Evolutionary conservation across 2,888 invertebrate species (phyloP).

Genomic region (Apotomis capreana): DNA sequence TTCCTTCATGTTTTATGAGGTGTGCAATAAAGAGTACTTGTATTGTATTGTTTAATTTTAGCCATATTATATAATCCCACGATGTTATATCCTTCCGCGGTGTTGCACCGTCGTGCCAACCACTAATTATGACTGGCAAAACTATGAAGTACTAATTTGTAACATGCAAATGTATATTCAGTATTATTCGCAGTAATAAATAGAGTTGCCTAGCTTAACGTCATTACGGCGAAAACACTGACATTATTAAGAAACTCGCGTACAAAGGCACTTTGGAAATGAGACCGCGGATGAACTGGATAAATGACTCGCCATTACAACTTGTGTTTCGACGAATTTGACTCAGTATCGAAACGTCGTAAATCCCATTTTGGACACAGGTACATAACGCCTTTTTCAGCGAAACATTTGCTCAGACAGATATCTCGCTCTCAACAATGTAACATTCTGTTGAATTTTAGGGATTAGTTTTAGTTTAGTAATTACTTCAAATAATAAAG

Average conservation of each 20-base stretch:
- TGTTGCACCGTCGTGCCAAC: too few relatives aligned
- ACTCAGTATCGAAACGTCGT: background rate
- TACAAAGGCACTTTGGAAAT: conserved; percentile 31
- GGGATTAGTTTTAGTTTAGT: background rate
- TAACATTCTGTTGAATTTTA: background rate
- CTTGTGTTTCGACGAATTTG: conserved; percentile 16
- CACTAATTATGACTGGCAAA: too few relatives aligned
- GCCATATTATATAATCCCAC: too few relatives aligned
- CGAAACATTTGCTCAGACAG: conserved; percentile 1
- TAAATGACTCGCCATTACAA: conserved; percentile 29
- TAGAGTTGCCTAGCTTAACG: background rate
- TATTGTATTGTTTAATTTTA: too few relatives aligned
- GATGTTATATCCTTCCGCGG: too few relatives aligned
- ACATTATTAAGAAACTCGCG: conserved; percentile 10
- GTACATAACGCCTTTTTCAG: background rate
- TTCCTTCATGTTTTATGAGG: too few relatives aligned
- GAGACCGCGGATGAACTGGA: conserved; percentile 25
- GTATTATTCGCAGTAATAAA: background rate
- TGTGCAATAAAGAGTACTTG: too few relatives aligned
- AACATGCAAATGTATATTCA: too few relatives aligned
- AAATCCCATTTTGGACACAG: background rate
- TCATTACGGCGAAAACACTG: background rate
- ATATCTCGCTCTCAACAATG: background rate
- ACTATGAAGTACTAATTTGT: too few relatives aligned
- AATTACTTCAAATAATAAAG: background rate